These are phyloP conservation scores for Carassius auratus DNA, from an alignment of 2,113 vertebrate genomes.

Conservation along the genomic window DNA sequence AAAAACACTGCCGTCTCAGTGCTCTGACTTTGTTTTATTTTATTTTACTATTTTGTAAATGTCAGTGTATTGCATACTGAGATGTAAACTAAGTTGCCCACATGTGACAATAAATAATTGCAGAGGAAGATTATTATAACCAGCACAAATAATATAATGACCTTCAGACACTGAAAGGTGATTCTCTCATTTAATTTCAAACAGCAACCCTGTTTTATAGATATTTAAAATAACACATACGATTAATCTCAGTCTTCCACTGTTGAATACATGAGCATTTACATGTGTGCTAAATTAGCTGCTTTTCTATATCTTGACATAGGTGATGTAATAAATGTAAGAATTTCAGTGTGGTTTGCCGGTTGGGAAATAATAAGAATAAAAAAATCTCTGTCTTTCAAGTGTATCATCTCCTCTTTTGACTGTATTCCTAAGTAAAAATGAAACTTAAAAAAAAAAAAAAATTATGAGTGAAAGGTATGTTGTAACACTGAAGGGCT, in stretches of 20 bases:
- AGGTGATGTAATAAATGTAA: neutral
- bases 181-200: conserved; percentile 7
- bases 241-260: neutral
- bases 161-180: conserved; percentile 33
- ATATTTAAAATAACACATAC: neutral
- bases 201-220: neutral
- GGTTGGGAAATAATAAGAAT: neutral
- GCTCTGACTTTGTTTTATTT: neutral
- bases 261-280: neutral
- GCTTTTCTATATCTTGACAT: neutral
- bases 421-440: neutral
- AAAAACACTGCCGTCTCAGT: conserved; percentile 19
- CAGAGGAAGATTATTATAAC: conserved; percentile 33
- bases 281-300: neutral
- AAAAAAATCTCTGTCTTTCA: neutral
- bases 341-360: neutral
- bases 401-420: neutral
- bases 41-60: conserved; percentile 30
- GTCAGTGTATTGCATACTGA: conserved; percentile 49
- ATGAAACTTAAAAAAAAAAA: too few species aligned
- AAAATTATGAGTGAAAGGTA: neutral
- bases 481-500: neutral
- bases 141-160: conserved; percentile 23
- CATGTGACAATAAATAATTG: conserved; percentile 33
- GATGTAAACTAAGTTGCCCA: conserved; percentile 37